Evolutionary conservation across 1,140 invertebrate species (phyloP).

Genomic region (Palaemon carinicauda): DNA sequence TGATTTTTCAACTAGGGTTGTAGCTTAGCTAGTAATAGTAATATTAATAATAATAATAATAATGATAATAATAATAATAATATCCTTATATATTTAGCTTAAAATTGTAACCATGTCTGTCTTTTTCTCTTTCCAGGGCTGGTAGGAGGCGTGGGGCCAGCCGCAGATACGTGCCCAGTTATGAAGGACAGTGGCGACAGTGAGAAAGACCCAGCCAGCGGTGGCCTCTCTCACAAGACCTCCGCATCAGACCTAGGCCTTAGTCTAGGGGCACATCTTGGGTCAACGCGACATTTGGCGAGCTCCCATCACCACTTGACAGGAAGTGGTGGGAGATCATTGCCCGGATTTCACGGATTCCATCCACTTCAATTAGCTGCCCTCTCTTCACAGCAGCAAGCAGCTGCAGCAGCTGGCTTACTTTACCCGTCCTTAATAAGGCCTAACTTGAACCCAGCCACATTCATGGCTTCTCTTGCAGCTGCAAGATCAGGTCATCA

Average conservation of each 20-base stretch:
- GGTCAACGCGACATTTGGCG: constrained; percentile 1
- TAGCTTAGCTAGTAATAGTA: too few relatives aligned
- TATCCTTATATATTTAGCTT: too few relatives aligned
- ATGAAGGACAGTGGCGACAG: constrained; percentile 53
- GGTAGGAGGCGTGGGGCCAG: constrained; percentile 47
- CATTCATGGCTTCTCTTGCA: constrained; percentile 43
- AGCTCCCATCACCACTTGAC: constrained; percentile 5
- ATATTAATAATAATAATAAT: too few relatives aligned
- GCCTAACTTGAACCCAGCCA: constrained; percentile 43
- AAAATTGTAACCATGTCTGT: not conserved
- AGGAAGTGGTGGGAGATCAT: not conserved
- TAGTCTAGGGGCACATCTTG: constrained; percentile 31
- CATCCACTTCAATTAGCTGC: constrained; percentile 41
- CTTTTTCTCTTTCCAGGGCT: constrained; percentile 36
- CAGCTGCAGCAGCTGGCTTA: constrained; percentile 42
- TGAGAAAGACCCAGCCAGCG: constrained; percentile 46
- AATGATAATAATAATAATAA: too few relatives aligned
- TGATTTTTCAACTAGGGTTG: too few relatives aligned
- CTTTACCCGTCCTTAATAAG: constrained; percentile 45
- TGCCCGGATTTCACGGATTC: constrained; percentile 23
- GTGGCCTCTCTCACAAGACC: constrained; percentile 35
- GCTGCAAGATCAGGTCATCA: constrained; percentile 39
- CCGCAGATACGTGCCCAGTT: constrained; percentile 36
- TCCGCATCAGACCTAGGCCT: constrained; percentile 31
- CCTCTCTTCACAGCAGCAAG: constrained; percentile 41